Evolutionary conservation across 2,113 vertebrate genomes (phyloP).

Genomic region (Orcinus orca): DNA sequence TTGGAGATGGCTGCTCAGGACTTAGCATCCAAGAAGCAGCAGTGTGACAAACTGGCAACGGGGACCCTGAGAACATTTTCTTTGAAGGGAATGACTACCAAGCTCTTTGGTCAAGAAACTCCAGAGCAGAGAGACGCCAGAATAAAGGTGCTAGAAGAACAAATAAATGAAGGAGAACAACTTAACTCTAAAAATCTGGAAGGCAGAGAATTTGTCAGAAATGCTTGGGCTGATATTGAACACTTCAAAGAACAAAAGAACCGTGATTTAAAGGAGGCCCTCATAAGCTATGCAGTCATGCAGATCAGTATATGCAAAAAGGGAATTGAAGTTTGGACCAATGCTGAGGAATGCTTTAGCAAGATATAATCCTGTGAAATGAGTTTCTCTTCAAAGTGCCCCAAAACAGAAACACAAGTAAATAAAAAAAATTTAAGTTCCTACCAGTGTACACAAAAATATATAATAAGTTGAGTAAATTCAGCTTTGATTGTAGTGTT

Average conservation of each 20-base stretch:
- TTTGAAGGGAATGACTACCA: slow-evolving; percentile 96
- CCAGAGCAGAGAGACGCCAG: slow-evolving; percentile 94
- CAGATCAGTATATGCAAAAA: slow-evolving; percentile 99
- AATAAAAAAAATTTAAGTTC: slow-evolving; percentile 76
- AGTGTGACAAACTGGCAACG: slow-evolving; percentile 93
- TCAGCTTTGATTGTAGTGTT: slow-evolving; percentile 76
- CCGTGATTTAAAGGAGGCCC: slow-evolving; percentile 93
- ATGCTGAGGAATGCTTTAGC: slow-evolving; percentile 96
- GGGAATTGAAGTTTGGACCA: slow-evolving; percentile 98
- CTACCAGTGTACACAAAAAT: slow-evolving; percentile 75
- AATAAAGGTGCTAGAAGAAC: slow-evolving; percentile 92
- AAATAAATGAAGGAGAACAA: slow-evolving; percentile 92
- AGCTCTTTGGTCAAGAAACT: slow-evolving; percentile 96
- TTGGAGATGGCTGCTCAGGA: slow-evolving; percentile 92
- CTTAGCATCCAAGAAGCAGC: slow-evolving; percentile 93
- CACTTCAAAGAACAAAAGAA: slow-evolving; percentile 97
- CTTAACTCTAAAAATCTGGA: slow-evolving; percentile 91
- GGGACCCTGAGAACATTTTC: slow-evolving; percentile 96
- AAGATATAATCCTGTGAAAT: slow-evolving; percentile 91
- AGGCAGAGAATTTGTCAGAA: slow-evolving; percentile 93
- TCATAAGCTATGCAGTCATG: slow-evolving; percentile 97
- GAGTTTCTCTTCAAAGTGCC: slow-evolving; percentile 81
- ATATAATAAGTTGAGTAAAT: slow-evolving; percentile 72
- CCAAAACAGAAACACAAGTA: slow-evolving; percentile 84
- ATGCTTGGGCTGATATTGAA: slow-evolving; percentile 95